Evolutionary conservation across 1,140 invertebrate genomes (phyloP).

Genomic region (Phthorimaea operculella): DNA sequence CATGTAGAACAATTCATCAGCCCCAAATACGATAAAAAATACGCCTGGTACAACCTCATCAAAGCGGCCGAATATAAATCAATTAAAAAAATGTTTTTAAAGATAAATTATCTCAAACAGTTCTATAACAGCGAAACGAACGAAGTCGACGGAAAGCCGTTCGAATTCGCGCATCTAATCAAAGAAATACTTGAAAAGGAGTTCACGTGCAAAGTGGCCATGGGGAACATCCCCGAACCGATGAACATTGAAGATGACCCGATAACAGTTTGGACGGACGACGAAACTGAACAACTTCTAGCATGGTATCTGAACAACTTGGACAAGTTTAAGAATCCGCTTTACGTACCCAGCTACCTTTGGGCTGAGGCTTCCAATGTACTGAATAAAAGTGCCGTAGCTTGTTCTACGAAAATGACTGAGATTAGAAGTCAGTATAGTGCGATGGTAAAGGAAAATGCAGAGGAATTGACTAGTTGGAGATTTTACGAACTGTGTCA

Average conservation of each 20-base stretch:
- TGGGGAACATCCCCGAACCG: slow-evolving; percentile 17
- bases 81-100: slow-evolving; percentile 39
- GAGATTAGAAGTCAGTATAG: slow-evolving; percentile 51
- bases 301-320: slow-evolving; percentile 56
- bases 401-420: slow-evolving; percentile 54
- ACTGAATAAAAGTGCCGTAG: slow-evolving; percentile 43
- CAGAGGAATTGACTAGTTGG: slow-evolving; percentile 42
- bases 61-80: slow-evolving; percentile 37
- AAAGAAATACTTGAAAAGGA: slow-evolving; percentile 46
- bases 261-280: slow-evolving; percentile 39
- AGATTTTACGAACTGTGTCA: slow-evolving; percentile 50
- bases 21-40: slow-evolving; percentile 49
- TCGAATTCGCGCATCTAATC: slow-evolving; percentile 33
- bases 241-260: slow-evolving; percentile 20
- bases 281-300: slow-evolving; percentile 42
- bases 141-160: slow-evolving; percentile 19
- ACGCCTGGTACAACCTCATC: slow-evolving; percentile 47
- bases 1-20: slow-evolving; percentile 51
- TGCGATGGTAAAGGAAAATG: slow-evolving; percentile 42
- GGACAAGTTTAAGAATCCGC: slow-evolving; percentile 59
- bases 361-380: slow-evolving; percentile 52
- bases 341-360: slow-evolving; percentile 44
- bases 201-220: slow-evolving; percentile 25
- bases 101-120: slow-evolving; percentile 52
- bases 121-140: slow-evolving; percentile 27